Base-by-base conservation (phyloP, 2,888 invertebrate genomes). In the Aphodius granarius region DNA sequence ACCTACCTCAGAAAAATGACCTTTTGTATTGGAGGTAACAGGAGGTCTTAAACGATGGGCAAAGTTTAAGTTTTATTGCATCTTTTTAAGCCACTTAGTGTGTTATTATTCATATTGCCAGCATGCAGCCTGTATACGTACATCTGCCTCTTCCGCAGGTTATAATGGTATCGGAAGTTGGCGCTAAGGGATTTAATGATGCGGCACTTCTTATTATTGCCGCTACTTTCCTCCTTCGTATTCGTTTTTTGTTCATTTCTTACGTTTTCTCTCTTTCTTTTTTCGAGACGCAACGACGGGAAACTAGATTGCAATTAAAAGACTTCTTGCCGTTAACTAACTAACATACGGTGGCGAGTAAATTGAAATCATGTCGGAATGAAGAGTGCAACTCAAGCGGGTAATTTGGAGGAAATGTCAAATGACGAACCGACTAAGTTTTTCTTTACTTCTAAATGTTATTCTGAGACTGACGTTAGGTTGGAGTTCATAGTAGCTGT, bases 371-470 rank as follows among this genome's bases (percentile, higher is more conserved):
- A 43, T 43, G 43, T 13, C 43, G 4, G 2, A 43, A 43, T 43
- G 43, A 43, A 1, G 43, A 43, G 43, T 43, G 43, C 43, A 13
- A 43, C 9, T 3, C 43, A 43, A 43, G 43, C 43, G 43, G 43
- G 43, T 43, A 1, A 43, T 43, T 43, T 43, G 43, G 43, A 43
- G 43, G 43, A 43, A 2, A 43, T 43, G 43, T 43, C 43, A 68
- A 22, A 20, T 20, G 68, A 68, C 68, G 16, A n/a, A 68, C 68
- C 68, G 20, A 68, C 68, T n/a, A 22, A 68, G 15, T 21, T 21
- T 20, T 66, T 66, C 17, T 18, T 66, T n/a, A n/a, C n/a, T n/a
- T n/a, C n/a, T n/a, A n/a, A n/a, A n/a, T n/a, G n/a, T n/a, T n/a
- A n/a, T n/a, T n/a, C n/a, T n/a, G n/a, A n/a, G n/a, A n/a, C n/a